Evolutionary conservation across 2,113 vertebrate species (phyloP).

Genomic region (Conger conger): DNA sequence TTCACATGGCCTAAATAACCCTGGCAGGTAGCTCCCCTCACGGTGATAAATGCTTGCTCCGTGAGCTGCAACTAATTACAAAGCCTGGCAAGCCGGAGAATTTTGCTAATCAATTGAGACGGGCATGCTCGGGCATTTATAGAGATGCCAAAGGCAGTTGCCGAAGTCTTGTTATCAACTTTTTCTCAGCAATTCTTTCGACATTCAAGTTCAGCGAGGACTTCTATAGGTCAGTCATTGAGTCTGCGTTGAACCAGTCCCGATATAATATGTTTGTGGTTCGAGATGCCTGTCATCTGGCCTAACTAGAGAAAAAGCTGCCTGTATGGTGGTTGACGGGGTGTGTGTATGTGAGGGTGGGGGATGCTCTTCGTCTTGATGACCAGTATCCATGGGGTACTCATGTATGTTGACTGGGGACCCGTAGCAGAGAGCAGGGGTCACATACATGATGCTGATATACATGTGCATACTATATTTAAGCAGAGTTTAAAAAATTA

Average conservation of each 20-base stretch:
- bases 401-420: too few species aligned
- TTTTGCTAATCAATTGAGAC: slow-evolving; percentile 68
- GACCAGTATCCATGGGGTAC: too few species aligned
- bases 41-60: slow-evolving; percentile 57
- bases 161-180: slow-evolving; percentile 32
- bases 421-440: too few species aligned
- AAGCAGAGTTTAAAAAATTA: too few species aligned
- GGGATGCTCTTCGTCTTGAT: too few species aligned
- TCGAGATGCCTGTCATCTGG: background rate
- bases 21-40: slow-evolving; percentile 51
- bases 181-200: slow-evolving; percentile 12
- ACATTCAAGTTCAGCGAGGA: background rate
- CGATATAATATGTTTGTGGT: background rate
- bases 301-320: background rate
- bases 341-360: too few species aligned
- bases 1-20: slow-evolving; percentile 46
- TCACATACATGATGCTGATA: background rate
- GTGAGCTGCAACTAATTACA: slow-evolving; percentile 61
- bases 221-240: background rate
- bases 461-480: background rate
- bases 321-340: too few species aligned
- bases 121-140: slow-evolving; percentile 50
- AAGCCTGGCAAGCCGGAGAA: slow-evolving; percentile 56
- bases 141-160: slow-evolving; percentile 61
- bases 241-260: background rate